A percentile compares a stretch with the other conserved stretches of the same genome.
These are phyloP conservation scores for Melospiza melodia DNA, from an alignment of 2,113 vertebrate genomes.

Conservation along the genomic window DNA sequence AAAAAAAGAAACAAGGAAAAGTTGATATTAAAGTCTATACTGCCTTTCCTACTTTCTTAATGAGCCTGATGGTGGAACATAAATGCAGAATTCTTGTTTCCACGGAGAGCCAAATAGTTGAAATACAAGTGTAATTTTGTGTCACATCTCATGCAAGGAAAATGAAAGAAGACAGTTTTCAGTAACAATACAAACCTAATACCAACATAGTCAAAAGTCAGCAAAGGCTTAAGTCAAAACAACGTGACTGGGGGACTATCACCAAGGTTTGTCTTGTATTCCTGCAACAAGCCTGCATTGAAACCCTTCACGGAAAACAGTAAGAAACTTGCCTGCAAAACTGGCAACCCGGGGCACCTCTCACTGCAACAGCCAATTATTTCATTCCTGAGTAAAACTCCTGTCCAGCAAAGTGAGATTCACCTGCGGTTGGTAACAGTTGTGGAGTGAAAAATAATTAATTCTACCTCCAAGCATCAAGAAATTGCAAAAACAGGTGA, in stretches of 20 bases:
- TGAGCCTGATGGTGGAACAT: background rate
- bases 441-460: fast-evolving
- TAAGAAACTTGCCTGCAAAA: fast-evolving
- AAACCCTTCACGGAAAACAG: fast-evolving
- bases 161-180: background rate
- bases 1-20: background rate
- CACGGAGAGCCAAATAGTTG: fast-evolving
- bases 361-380: fast-evolving
- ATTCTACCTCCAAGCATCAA: fast-evolving
- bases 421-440: fast-evolving
- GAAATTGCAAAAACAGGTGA: fast-evolving
- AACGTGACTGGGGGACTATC: fast-evolving
- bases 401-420: fast-evolving
- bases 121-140: background rate
- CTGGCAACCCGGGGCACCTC: fast-evolving
- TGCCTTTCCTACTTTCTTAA: background rate
- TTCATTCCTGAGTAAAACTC: fast-evolving
- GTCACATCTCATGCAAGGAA: background rate
- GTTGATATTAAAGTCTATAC: background rate
- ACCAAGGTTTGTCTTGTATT: fast-evolving
- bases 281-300: fast-evolving
- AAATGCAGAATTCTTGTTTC: background rate
- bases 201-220: background rate
- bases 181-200: background rate
- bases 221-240: background rate